Conservation (phyloP, 1,140 invertebrate species). For the Fragariocoptes setiger region DNA sequence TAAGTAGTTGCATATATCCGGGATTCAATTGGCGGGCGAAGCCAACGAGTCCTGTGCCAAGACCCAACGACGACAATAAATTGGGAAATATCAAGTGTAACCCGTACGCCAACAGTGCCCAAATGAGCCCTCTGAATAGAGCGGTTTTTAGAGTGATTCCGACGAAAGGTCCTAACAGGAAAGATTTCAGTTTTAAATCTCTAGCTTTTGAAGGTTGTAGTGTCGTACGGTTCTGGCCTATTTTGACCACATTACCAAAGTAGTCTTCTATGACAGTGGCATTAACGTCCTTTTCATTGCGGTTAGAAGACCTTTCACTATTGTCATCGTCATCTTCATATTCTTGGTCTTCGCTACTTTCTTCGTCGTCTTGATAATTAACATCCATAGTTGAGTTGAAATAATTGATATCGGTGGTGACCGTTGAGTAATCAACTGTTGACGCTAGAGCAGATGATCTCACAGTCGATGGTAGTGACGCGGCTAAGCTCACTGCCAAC, state of each 20-base stretch:
- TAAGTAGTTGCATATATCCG: background rate
- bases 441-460: too few species aligned
- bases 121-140: background rate
- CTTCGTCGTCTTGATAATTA: too few species aligned
- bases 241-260: background rate
- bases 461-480: too few species aligned
- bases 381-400: too few species aligned
- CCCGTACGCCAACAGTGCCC: background rate
- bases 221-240: background rate
- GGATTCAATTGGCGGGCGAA: background rate
- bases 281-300: background rate
- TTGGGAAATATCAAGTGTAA: background rate
- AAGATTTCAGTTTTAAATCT: background rate
- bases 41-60: background rate
- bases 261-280: background rate
- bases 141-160: background rate
- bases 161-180: background rate
- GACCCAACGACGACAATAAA: background rate
- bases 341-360: too few species aligned
- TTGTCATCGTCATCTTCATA: too few species aligned
- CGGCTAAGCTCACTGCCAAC: too few species aligned
- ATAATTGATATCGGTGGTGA: too few species aligned
- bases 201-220: background rate
- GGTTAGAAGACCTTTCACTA: too few species aligned
- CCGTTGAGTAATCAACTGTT: too few species aligned